These are phyloP conservation scores for Zhengitettix transpicula DNA, from an alignment of 2,888 invertebrate genomes.

Conservation along the genomic window DNA sequence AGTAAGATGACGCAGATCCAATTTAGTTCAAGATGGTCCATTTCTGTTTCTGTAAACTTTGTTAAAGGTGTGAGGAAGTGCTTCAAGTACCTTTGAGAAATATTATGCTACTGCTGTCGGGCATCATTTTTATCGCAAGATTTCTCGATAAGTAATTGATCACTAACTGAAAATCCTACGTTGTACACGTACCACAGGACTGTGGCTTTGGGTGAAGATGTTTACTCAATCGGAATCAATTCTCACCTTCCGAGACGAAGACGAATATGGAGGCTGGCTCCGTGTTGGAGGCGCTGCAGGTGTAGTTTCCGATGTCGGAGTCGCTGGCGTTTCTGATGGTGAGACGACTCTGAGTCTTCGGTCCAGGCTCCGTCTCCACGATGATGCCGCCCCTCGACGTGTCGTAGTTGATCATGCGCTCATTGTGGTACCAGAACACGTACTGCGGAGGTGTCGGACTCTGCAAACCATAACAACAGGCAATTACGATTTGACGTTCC, in stretches of 20 bases:
- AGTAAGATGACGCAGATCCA: too few relatives aligned
- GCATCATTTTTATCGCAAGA: too few relatives aligned
- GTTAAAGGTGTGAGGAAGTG: too few relatives aligned
- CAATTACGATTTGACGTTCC: not conserved
- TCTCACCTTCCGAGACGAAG: slow-evolving; percentile 76
- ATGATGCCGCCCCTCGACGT: slow-evolving; percentile 62
- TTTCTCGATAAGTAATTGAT: too few relatives aligned
- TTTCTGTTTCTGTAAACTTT: too few relatives aligned
- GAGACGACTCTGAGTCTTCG: slow-evolving; percentile 70
- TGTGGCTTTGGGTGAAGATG: too few relatives aligned
- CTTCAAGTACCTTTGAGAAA: too few relatives aligned
- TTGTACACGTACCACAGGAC: too few relatives aligned
- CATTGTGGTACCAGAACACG: slow-evolving; percentile 92
- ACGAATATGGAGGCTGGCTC: slow-evolving; percentile 79
- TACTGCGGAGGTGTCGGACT: slow-evolving; percentile 85
- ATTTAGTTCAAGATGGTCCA: too few relatives aligned
- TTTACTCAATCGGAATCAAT: too few relatives aligned
- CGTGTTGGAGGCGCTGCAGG: slow-evolving; percentile 77
- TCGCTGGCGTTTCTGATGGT: slow-evolving; percentile 69
- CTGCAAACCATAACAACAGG: slow-evolving; percentile 32
- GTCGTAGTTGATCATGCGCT: slow-evolving; percentile 87
- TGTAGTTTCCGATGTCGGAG: slow-evolving; percentile 79
- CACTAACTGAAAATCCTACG: too few relatives aligned
- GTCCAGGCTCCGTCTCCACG: slow-evolving; percentile 70
- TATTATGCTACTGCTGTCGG: too few relatives aligned